Base-by-base conservation (phyloP, 2,888 invertebrate genomes). In the Cybosia mesomella region DNA sequence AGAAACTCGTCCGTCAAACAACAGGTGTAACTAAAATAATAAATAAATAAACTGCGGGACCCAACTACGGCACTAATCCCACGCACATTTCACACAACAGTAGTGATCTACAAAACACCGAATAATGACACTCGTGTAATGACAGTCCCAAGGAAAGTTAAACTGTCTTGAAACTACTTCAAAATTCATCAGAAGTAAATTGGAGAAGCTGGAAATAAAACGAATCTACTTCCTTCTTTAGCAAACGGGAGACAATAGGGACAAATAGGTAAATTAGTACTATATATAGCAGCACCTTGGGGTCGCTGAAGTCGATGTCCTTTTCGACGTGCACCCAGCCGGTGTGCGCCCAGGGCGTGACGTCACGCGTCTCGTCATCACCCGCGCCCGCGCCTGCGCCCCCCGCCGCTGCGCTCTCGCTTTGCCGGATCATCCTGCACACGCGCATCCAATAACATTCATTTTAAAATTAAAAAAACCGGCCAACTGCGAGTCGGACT, bases 261-360 rank as follows among this genome's bases (percentile, higher is more conserved):
- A n/a, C n/a, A n/a, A n/a, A 53, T 21, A 9, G 21, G 21, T 53
- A 53, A 53, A 4, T 22, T 32, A 1, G 18, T n/a, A 34, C 18
- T 61, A 13, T 2, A n/a, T 4, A n/a, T 34, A n/a, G 21, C 64
- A 22, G 28, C 54, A 70, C 97, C 96, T 97, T 97, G 15, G 97
- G 97, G 91, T 97, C 97, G 79, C 96, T 97, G 83, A 97, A 96
- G 91, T 97, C 97, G 73, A 97, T 96, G 83, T 97, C 97, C 74
- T 96, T 96, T 84, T 97, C 97, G 54, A 97, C 97, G 85, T 97
- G 97, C 72, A 97, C 96, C 97, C 97, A 97, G 54, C 97, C 97
- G 0, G 97, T 97, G 32, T 96, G 96, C 70, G 96, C 96, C 92
- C 96, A 96, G 75, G 96, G 95, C 43, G 96, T 96, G 69, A 95